Conservation (phyloP, 2,888 invertebrate genomes). For the Polietes domitor region DNA sequence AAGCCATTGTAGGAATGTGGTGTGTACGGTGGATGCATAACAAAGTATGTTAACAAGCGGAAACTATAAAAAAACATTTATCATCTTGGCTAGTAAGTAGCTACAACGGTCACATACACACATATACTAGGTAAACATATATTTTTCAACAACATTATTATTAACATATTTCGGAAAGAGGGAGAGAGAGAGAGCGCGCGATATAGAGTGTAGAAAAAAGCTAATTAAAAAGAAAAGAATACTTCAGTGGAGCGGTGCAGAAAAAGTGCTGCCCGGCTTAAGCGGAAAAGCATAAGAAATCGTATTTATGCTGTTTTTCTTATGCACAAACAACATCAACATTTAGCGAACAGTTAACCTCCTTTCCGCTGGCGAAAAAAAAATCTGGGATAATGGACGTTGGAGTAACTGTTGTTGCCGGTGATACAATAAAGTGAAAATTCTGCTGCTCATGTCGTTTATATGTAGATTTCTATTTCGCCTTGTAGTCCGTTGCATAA, state of each 20-base stretch:
- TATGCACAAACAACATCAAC: slow-evolving; percentile 46
- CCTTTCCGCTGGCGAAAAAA: slow-evolving; percentile 19
- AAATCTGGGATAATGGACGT: not conserved
- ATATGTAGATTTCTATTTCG: not conserved
- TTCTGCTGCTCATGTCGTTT: slow-evolving; percentile 27
- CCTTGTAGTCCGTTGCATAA: slow-evolving; percentile 23
- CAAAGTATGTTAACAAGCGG: slow-evolving; percentile 65
- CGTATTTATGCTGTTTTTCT: slow-evolving; percentile 37
- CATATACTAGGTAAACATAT: not conserved
- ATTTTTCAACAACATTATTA: slow-evolving; percentile 42
- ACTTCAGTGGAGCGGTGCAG: not conserved
- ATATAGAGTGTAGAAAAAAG: no score
- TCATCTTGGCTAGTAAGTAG: slow-evolving; percentile 37
- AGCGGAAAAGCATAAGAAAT: slow-evolving; percentile 10
- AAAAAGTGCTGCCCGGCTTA: not conserved
- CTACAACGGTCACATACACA: slow-evolving; percentile 10
- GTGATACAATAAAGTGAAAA: no score
- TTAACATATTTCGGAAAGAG: slow-evolving; percentile 52
- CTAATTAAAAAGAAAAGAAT: slow-evolving; percentile 43
- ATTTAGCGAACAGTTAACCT: slow-evolving; percentile 65
- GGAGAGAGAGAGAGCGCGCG: slow-evolving; percentile 17
- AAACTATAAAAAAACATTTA: slow-evolving; percentile 65
- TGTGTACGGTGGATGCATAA: not conserved
- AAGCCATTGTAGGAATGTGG: slow-evolving; percentile 28
- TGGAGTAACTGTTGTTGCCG: slow-evolving; percentile 12